A percentile compares a stretch with the other conserved stretches of the same genome.
Evolutionary conservation across 1,140 invertebrate species (phyloP).

Genomic region (Halyomorpha halys): DNA sequence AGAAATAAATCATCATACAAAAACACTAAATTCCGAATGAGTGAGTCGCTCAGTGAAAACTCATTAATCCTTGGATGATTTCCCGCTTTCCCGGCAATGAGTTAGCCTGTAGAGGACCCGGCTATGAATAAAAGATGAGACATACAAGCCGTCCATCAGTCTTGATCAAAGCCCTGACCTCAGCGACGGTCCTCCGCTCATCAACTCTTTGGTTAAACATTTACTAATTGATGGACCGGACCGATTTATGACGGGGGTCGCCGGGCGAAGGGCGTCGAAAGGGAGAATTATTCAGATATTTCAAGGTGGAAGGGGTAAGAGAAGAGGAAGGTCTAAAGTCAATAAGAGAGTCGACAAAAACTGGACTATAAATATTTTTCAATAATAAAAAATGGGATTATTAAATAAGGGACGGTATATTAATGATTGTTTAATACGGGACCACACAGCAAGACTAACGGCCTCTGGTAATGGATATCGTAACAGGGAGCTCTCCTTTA

Average conservation of each 20-base stretch:
- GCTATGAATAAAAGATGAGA: slow-evolving; percentile 6
- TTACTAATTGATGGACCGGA: not conserved
- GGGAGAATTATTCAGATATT: slow-evolving; percentile 17
- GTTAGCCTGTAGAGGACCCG: too few relatives aligned
- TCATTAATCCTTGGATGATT: too few relatives aligned
- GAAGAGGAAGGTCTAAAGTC: not conserved
- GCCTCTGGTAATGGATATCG: not conserved
- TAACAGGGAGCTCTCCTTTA: not conserved
- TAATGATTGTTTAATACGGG: slow-evolving; percentile 12
- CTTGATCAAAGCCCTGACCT: slow-evolving; percentile 6
- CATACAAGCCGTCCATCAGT: not conserved
- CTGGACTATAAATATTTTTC: slow-evolving; percentile 15
- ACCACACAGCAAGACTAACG: slow-evolving; percentile 9
- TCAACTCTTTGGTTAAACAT: not conserved
- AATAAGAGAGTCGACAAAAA: not conserved
- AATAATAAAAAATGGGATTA: slow-evolving; percentile 19
- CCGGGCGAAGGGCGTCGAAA: slow-evolving; percentile 2
- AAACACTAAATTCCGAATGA: too few relatives aligned
- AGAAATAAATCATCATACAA: too few relatives aligned
- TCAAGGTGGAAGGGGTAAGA: not conserved
- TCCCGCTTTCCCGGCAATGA: too few relatives aligned
- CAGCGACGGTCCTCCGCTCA: not conserved
- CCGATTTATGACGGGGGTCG: too few relatives aligned
- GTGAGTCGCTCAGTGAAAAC: too few relatives aligned
- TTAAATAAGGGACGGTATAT: slow-evolving; percentile 17